These are phyloP conservation scores for Paguma larvata DNA, from an alignment of 2,797 vertebrate genomes.

Conservation along the genomic window DNA sequence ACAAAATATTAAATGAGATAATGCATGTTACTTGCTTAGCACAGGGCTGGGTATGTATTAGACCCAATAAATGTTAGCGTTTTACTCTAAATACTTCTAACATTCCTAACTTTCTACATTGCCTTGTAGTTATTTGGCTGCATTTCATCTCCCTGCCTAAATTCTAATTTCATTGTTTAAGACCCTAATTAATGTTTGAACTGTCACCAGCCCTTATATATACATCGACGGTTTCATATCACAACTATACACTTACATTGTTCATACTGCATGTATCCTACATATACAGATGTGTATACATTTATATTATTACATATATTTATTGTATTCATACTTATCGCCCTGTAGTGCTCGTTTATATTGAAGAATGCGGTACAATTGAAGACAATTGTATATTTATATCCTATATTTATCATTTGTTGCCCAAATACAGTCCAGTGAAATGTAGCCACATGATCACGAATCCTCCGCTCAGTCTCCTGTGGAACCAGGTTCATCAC, in stretches of 20 bases:
- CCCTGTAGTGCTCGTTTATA: background rate
- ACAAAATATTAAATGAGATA: constrained; percentile 24
- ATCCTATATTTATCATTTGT: constrained; percentile 2
- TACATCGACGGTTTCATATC: background rate
- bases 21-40: background rate
- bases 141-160: constrained; percentile 18
- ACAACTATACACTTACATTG: background rate
- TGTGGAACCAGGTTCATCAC: constrained; percentile 29
- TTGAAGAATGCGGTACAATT: background rate
- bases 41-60: background rate
- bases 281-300: background rate
- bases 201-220: background rate
- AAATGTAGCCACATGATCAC: background rate
- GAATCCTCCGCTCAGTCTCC: background rate
- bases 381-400: background rate
- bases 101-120: background rate
- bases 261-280: background rate
- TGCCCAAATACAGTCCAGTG: constrained; percentile 44
- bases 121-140: background rate
- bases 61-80: constrained; percentile 7
- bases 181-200: constrained; percentile 29
- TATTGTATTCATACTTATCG: background rate
- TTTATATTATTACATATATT: background rate
- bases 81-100: background rate
- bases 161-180: constrained; percentile 39